A percentile compares a stretch with the other conserved stretches of the same genome.
Evolutionary conservation across 2,113 vertebrate species (phyloP).

Genomic region (Thermophis baileyi): DNA sequence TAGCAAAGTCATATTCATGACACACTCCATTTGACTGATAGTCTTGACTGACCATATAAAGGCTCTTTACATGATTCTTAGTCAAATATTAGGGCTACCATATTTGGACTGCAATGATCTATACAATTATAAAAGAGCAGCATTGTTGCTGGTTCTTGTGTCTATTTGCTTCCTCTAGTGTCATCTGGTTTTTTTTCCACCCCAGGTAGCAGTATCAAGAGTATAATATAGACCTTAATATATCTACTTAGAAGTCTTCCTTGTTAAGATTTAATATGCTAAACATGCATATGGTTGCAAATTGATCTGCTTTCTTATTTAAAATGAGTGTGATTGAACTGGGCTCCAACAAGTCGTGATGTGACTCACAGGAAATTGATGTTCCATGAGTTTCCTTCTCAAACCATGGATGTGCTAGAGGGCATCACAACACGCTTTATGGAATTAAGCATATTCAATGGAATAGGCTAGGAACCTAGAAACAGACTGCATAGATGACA

Average conservation of each 20-base stretch:
- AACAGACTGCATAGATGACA: background rate
- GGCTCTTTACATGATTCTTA: background rate
- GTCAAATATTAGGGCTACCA: background rate
- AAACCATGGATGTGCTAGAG: background rate
- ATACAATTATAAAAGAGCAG: background rate
- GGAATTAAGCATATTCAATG: background rate
- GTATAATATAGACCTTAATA: background rate
- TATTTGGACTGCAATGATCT: background rate
- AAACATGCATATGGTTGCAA: background rate
- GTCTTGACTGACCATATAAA: background rate
- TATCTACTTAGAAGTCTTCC: background rate
- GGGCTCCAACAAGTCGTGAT: background rate
- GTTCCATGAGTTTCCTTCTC: background rate
- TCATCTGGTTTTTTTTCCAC: background rate
- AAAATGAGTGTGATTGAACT: background rate
- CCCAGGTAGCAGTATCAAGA: background rate
- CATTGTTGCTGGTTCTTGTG: background rate
- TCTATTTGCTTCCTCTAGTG: background rate
- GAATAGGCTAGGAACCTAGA: background rate
- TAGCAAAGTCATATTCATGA: background rate
- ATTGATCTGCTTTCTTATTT: background rate
- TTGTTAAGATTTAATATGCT: background rate
- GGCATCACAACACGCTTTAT: background rate
- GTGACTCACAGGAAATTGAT: background rate
- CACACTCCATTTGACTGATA: background rate